phyloP scores from a whole-genome alignment of 2,888 invertebrate species.

The Pristionchus fissidentatus region DNA sequence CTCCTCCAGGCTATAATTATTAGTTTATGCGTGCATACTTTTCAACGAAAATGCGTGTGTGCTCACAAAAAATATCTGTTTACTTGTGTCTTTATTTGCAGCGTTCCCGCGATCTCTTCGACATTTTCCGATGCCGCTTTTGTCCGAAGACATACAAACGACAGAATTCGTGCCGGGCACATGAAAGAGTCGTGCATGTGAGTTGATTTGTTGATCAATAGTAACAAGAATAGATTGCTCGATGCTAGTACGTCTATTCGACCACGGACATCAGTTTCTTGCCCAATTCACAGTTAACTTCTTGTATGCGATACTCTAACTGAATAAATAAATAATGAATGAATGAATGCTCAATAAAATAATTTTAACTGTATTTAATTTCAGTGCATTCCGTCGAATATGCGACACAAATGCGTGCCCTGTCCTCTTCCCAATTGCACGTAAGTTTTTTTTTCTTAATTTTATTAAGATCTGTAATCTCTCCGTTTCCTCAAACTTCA shows the following conservation, averaged over 20 bases:
- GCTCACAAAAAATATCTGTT: background rate
- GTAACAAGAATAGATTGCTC: too few relatives aligned
- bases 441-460: constrained; percentile 9
- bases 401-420: constrained; percentile 10
- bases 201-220: background rate
- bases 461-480: too few relatives aligned
- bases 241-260: too few relatives aligned
- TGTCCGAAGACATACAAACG: constrained; percentile 12
- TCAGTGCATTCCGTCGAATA: background rate
- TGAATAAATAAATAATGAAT: too few relatives aligned
- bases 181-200: constrained; percentile 29
- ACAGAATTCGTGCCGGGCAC: constrained; percentile 16
- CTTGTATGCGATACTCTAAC: too few relatives aligned
- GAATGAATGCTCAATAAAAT: too few relatives aligned
- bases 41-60: background rate
- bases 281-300: too few relatives aligned
- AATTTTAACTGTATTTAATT: background rate
- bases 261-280: too few relatives aligned
- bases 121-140: constrained; percentile 4
- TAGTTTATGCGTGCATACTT: background rate
- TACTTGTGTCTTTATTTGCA: background rate
- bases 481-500: too few relatives aligned
- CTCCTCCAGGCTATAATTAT: too few relatives aligned
- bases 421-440: constrained; percentile 6
- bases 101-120: background rate